Conservation (phyloP, 2,113 vertebrate species). For the Gracilinanus agilis region DNA sequence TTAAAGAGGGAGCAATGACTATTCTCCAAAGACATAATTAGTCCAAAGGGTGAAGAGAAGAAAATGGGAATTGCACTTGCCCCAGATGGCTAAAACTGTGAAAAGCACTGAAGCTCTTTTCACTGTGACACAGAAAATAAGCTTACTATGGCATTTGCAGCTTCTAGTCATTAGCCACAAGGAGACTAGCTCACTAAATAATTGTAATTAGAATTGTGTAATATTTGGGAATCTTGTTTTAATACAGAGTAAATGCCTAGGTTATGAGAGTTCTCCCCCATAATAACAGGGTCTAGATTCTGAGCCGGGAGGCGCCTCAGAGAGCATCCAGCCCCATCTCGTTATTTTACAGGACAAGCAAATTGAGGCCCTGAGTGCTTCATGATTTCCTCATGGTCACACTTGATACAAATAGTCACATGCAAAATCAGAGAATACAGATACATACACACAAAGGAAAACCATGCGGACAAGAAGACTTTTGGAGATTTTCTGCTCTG, state of each 20-base stretch:
- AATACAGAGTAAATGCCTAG: not conserved
- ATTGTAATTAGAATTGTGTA: not conserved
- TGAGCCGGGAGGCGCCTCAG: not conserved
- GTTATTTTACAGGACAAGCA: not conserved
- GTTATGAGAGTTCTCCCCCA: not conserved
- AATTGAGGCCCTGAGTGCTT: not conserved
- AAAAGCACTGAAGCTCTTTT: conserved; percentile 19
- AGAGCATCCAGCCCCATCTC: not conserved
- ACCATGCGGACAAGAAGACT: not conserved
- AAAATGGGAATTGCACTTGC: not conserved
- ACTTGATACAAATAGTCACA: not conserved
- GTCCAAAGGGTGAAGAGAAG: conserved; percentile 35
- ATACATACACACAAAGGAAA: not conserved
- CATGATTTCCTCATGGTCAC: not conserved
- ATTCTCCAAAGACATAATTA: conserved; percentile 25
- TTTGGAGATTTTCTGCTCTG: not conserved
- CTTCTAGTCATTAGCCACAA: conserved; percentile 46
- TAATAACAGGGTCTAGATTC: not conserved
- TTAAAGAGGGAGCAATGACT: conserved; percentile 29
- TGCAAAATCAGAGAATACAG: not conserved
- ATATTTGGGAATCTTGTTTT: not conserved
- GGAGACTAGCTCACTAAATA: not conserved
- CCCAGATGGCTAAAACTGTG: not conserved
- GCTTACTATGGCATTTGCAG: not conserved
- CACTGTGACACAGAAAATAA: conserved; percentile 18